Conservation (phyloP, 2,113 vertebrate genomes). For the Phalacrocorax brasilianus region DNA sequence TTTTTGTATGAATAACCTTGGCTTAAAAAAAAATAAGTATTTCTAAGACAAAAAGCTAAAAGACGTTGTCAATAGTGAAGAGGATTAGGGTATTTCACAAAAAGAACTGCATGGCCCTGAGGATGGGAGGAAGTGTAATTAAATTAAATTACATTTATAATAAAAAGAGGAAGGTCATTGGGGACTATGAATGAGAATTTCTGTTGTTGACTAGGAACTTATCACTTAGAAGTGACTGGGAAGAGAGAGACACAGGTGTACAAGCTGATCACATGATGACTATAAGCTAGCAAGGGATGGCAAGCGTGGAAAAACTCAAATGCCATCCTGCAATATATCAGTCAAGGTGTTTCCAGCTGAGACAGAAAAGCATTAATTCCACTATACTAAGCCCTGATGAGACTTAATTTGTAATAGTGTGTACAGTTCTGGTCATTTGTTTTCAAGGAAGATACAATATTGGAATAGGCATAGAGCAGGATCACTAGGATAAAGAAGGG, state of each 20-base stretch:
- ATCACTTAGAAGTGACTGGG: neutral
- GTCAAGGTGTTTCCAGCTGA: neutral
- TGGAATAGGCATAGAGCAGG: neutral
- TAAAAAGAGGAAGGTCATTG: neutral
- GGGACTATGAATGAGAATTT: neutral
- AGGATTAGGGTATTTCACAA: neutral
- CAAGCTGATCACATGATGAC: neutral
- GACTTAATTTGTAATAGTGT: neutral
- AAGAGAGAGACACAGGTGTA: neutral
- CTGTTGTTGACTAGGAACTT: neutral
- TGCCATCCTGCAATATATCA: neutral
- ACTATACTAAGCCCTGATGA: neutral
- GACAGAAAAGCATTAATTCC: neutral
- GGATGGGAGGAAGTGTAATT: neutral
- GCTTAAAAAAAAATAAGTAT: neutral
- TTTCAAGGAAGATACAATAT: neutral
- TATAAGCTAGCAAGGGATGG: neutral
- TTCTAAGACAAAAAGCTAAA: conserved; percentile 5
- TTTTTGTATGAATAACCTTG: neutral
- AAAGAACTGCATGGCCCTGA: conserved; percentile 10
- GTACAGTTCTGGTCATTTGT: neutral
- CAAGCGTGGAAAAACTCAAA: neutral
- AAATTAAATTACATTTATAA: conserved; percentile 30
- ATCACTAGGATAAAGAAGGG: neutral
- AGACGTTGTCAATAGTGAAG: neutral